Evolutionary conservation across 2,113 vertebrate species (phyloP), one percentile per base, ranked within the genome.

Genomic region (Microcebus lehilahytsara): DNA sequence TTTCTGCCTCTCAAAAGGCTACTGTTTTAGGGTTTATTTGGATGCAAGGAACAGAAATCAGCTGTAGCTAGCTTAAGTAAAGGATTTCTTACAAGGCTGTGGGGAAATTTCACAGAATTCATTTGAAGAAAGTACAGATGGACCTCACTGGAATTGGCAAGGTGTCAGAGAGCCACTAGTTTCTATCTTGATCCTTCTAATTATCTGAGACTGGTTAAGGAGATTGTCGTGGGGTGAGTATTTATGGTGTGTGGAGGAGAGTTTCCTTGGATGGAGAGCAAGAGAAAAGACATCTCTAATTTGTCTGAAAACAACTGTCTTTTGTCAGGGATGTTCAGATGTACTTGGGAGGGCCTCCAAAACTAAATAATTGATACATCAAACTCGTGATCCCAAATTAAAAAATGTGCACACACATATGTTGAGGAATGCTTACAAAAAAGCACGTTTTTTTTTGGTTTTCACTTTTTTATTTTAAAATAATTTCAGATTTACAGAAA

Each of bases 31-130:
- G 19, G 13, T 91, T 96, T 71, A 62, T 93, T 95, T 95, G 79
- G 56, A 25, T 88, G 27, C 17, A 81, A 62, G 69, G 49, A 89
- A 91, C n/a, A 96, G 75, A 83, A 90, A 96, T 74, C 62, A 74
- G 34, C 42, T 85, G 30, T 66, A 85, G 4, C 56, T 72, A 91
- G 19, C 37, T 96, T 88, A 95, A 89, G 14, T 85, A 84, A 95
- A 96, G 49, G 40, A 85, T 94, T 88, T 85, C n/a, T 94, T 95
- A 67, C 23, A 95, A 93, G 49, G 64, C 75, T 86, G n/a, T 92
- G 90, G 88, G 71, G 53, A 89, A 83, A 69, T 94, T 74, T 93
- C n/a, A 80, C 40, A 93, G 32, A 83, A 87, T 42, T 93, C 96
- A 87, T 58, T 90, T 95, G 88, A 95, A 80, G 79, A 87, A 91